A percentile compares a stretch with the other conserved stretches of the same genome.
Evolutionary conservation across 2,797 vertebrate species (phyloP).

Genomic region (Lutjanus campechanus): DNA sequence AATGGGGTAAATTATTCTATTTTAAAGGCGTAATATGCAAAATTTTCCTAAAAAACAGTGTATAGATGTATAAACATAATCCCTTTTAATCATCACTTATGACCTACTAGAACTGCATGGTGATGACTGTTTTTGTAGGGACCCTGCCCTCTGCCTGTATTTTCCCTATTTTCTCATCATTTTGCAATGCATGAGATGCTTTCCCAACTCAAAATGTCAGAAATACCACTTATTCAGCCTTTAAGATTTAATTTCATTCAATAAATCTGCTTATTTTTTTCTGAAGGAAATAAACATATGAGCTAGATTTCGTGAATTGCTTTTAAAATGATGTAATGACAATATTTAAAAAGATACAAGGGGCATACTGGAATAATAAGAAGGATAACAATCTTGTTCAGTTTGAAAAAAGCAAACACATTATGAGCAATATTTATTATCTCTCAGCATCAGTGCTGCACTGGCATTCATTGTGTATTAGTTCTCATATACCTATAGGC

Average conservation of each 20-base stretch:
- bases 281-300: not conserved
- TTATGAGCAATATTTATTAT: constrained; percentile 40
- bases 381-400: not conserved
- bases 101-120: too few relatives aligned
- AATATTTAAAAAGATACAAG: not conserved
- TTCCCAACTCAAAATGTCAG: too few relatives aligned
- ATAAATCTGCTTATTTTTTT: constrained; percentile 9
- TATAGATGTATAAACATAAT: too few relatives aligned
- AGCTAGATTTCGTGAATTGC: not conserved
- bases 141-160: too few relatives aligned
- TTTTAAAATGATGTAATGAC: not conserved
- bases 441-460: constrained; percentile 24
- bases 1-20: not conserved
- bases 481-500: constrained; percentile 13
- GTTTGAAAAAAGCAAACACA: constrained; percentile 10
- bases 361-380: not conserved
- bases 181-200: too few relatives aligned
- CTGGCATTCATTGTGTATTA: constrained; percentile 38
- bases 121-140: too few relatives aligned
- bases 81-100: too few relatives aligned
- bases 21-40: too few relatives aligned
- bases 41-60: too few relatives aligned
- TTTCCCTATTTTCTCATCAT: too few relatives aligned
- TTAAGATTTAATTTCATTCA: not conserved
- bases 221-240: too few relatives aligned